Evolutionary conservation across 30 jellyfish, hydroid and myxozoan genomes (phyloP).

Genomic region (Chironex yamaguchii): DNA sequence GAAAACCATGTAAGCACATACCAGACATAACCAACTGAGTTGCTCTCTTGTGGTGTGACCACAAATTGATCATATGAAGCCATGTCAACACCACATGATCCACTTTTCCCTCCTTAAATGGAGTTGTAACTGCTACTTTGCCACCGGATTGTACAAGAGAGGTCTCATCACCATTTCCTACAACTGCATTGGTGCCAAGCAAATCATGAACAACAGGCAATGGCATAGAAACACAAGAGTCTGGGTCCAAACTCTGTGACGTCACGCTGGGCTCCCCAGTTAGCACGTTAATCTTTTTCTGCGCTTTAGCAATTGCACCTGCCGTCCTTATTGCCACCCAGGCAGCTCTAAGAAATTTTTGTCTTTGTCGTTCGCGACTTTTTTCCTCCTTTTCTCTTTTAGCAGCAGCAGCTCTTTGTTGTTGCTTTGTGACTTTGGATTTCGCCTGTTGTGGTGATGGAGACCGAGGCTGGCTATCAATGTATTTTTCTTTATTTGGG

Average conservation of each 20-base stretch:
- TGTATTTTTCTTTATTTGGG: too few species aligned
- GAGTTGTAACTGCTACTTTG: slow-evolving; percentile 28
- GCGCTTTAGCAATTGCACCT: slow-evolving; percentile 88
- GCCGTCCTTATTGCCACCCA: slow-evolving; percentile 86
- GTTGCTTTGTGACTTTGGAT: slow-evolving; percentile 45
- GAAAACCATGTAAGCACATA: too few species aligned
- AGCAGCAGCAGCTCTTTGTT: slow-evolving; percentile 53
- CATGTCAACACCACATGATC: slow-evolving; percentile 63
- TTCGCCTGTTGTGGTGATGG: too few species aligned
- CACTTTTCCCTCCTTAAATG: slow-evolving; percentile 33
- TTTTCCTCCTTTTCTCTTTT: slow-evolving; percentile 71
- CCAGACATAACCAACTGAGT: slow-evolving; percentile 66
- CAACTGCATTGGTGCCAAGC: slow-evolving; percentile 38
- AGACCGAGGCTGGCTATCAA: slow-evolving; percentile 56
- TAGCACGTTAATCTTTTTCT: slow-evolving; percentile 56
- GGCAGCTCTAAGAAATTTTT: slow-evolving; percentile 71
- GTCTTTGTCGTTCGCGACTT: slow-evolving; percentile 58
- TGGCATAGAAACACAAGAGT: slow-evolving; percentile 47
- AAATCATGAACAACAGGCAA: slow-evolving; percentile 46
- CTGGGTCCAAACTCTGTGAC: slow-evolving; percentile 38
- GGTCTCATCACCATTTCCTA: slow-evolving; percentile 22
- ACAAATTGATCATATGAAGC: slow-evolving; percentile 71
- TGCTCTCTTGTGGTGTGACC: slow-evolving; percentile 46
- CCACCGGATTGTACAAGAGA: slow-evolving; percentile 22
- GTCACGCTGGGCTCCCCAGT: slow-evolving; percentile 48